Base-by-base conservation (phyloP, 2,797 vertebrate species). In the Propithecus perrieri region DNA sequence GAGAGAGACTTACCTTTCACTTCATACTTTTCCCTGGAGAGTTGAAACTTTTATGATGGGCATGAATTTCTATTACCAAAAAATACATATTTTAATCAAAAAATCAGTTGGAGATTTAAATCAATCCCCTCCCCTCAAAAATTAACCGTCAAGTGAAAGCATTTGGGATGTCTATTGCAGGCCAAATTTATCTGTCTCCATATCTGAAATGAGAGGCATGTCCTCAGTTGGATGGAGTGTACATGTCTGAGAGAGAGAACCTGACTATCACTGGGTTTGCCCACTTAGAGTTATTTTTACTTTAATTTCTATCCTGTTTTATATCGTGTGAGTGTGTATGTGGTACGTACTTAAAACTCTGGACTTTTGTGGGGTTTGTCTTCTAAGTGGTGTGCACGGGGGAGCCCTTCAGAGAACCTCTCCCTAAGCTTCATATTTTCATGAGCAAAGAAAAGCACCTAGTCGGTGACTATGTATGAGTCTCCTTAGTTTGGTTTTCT, bases 101-200 rank as follows among this genome's bases (percentile, higher is more conserved):
- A 91, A 86, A 20, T 6, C 46, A 33, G 14, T 11, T 79, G 67
- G 5, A 75, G 81, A 81, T 86, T 43, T 65, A 85, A 93, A 41
- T 41, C 33, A 93, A 41, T 41, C 18, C 12, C 30, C 4, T 43
- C 38, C 35, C 35, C 5, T 14, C 17, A 18, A 63, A 57, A 84
- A 55, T 80, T 18, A n/a, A 41, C n/a, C 26, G 24, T 26, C 43
- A 53, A 33, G 48, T 22, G 5, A 72, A 85, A 28, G 7, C 72
- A n/a, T 2, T 20, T 48, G 2, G 11, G 6, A 2, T 35, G 2
- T 24, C 14, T 4, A 13, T 43, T 63, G 10, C 38, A 48, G 18
- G n/a, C 41, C 18, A 17, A 11, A 38, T n/a, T 20, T 30, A 26
- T 41, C 53, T 30, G 10, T 78, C 14, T 63, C 46, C 22, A 43